These are phyloP conservation scores for Apeira syringaria DNA, from an alignment of 2,888 invertebrate species.

Conservation along the genomic window DNA sequence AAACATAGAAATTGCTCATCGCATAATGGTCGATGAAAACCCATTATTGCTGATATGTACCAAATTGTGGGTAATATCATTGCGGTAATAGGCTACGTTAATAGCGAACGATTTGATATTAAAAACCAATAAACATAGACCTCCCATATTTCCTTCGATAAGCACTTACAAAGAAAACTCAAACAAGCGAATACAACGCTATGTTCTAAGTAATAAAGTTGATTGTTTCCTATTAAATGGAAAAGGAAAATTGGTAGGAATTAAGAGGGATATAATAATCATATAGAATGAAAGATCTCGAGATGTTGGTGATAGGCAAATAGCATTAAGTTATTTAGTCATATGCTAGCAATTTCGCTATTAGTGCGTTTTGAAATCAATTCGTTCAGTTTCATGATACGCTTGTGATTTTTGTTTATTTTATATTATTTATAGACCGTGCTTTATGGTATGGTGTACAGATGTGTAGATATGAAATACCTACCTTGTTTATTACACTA, in stretches of 20 bases:
- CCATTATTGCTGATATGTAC: slow-evolving; percentile 60
- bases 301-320: slow-evolving; percentile 37
- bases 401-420: slow-evolving; percentile 33
- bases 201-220: background rate
- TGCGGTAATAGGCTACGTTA: slow-evolving; percentile 63
- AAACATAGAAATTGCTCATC: slow-evolving; percentile 24
- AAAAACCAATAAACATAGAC: slow-evolving; percentile 41
- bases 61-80: slow-evolving; percentile 69
- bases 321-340: slow-evolving; percentile 73
- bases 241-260: slow-evolving; percentile 19
- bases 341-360: slow-evolving; percentile 62
- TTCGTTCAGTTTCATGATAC: slow-evolving; percentile 46
- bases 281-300: slow-evolving; percentile 40
- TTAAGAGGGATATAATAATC: slow-evolving; percentile 38
- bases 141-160: slow-evolving; percentile 38
- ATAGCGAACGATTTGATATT: slow-evolving; percentile 58
- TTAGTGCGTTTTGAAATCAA: slow-evolving; percentile 69
- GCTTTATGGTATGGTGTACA: background rate
- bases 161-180: slow-evolving; percentile 32
- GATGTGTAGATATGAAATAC: too few relatives aligned
- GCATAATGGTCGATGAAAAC: slow-evolving; percentile 46
- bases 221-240: slow-evolving; percentile 9
- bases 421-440: slow-evolving; percentile 23
- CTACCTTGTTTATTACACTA: too few relatives aligned
- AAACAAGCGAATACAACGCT: slow-evolving; percentile 2